Percentiles rank a stretch among this genome's conserved stretches.
Evolutionary conservation across 2,113 vertebrate species (phyloP).

Genomic region (Calidris pugnax): DNA sequence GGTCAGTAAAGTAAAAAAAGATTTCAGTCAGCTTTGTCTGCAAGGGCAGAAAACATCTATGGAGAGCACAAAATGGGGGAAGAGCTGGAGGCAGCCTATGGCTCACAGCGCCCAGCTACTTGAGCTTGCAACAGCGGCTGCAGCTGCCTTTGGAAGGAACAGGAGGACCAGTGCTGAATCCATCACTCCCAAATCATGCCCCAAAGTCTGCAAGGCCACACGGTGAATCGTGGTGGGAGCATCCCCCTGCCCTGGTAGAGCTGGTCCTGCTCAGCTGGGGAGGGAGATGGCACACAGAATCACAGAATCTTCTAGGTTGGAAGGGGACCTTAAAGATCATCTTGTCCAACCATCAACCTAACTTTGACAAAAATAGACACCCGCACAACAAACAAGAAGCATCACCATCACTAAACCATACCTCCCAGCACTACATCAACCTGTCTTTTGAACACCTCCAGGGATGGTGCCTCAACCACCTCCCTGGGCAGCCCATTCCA

Average conservation of each 20-base stretch:
- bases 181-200: background rate
- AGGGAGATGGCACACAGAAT: background rate
- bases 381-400: no score
- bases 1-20: background rate
- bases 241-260: background rate
- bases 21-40: background rate
- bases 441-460: no score
- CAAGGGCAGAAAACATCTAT: background rate
- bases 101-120: background rate
- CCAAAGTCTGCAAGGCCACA: background rate
- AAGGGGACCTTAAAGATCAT: no score
- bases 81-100: background rate
- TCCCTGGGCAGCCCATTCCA: no score
- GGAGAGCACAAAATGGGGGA: fast-evolving
- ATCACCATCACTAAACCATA: no score
- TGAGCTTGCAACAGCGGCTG: background rate
- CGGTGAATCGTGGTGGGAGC: fast-evolving
- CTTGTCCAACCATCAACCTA: no score
- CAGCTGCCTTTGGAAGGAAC: background rate
- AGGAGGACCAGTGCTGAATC: background rate
- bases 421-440: no score
- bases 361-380: no score
- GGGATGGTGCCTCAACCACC: no score
- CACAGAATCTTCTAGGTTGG: no score
- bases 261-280: background rate